phyloP scores from a whole-genome alignment of 2,113 vertebrate genomes.

The Myxocyprinus asiaticus region DNA sequence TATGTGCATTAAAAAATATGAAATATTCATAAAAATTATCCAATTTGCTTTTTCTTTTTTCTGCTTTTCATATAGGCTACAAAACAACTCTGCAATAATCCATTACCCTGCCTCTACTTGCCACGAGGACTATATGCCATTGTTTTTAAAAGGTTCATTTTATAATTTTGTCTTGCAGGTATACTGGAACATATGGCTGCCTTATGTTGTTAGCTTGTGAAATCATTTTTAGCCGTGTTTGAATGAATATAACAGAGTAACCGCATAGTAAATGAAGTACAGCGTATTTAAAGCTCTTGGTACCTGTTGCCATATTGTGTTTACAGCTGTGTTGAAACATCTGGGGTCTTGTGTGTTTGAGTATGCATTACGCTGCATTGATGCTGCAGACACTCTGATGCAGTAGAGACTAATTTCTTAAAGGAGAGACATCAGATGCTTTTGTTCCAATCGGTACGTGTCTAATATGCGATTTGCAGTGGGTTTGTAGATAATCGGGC shows the following conservation, averaged over 20 bases:
- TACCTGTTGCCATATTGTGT: slow-evolving; percentile 50
- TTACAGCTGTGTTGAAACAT: slow-evolving; percentile 68
- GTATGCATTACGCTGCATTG: neutral
- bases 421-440: neutral
- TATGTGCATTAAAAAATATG: too few species aligned
- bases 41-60: too few species aligned
- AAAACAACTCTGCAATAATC: neutral
- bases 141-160: slow-evolving; percentile 65
- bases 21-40: too few species aligned
- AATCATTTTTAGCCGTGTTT: slow-evolving; percentile 67
- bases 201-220: slow-evolving; percentile 72
- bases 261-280: slow-evolving; percentile 65
- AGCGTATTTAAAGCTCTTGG: slow-evolving; percentile 70
- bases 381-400: slow-evolving; percentile 4
- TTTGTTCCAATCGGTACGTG: neutral
- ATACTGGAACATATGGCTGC: slow-evolving; percentile 67
- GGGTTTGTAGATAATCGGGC: neutral
- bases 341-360: slow-evolving; percentile 52
- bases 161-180: slow-evolving; percentile 55
- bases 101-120: neutral
- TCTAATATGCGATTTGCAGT: neutral
- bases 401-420: neutral
- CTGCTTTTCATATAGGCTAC: neutral
- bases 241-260: slow-evolving; percentile 71
- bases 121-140: slow-evolving; percentile 51